phyloP scores from a whole-genome alignment of 2,888 invertebrate genomes.

The Latrodectus hesperus region DNA sequence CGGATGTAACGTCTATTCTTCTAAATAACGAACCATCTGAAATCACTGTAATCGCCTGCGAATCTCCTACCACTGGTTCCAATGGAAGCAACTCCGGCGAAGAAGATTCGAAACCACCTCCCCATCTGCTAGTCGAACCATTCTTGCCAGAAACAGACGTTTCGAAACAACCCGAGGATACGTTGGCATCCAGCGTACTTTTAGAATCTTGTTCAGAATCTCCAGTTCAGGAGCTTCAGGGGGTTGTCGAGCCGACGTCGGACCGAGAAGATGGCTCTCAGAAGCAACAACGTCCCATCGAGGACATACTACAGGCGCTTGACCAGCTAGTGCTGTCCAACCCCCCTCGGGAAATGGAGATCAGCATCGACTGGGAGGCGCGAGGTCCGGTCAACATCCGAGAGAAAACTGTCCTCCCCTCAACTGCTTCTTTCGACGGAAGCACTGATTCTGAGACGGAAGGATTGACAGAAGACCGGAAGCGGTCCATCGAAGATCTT shows the following conservation, averaged over 20 bases:
- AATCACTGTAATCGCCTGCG: too few species aligned
- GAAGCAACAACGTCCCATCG: conserved; percentile 40
- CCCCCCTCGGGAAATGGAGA: conserved; percentile 52
- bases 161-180: too few species aligned
- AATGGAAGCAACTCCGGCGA: too few species aligned
- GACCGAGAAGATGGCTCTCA: not conserved
- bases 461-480: conserved; percentile 38
- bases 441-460: conserved; percentile 46
- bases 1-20: too few species aligned
- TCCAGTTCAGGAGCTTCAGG: not conserved
- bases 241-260: not conserved
- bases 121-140: too few species aligned
- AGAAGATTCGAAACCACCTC: too few species aligned
- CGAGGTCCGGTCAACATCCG: conserved; percentile 44
- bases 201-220: not conserved
- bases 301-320: conserved; percentile 59
- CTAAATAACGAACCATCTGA: too few species aligned
- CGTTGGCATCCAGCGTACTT: too few species aligned
- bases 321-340: conserved; percentile 48
- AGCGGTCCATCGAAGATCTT: conserved; percentile 32
- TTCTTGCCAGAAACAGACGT: too few species aligned
- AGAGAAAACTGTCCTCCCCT: conserved; percentile 52
- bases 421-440: conserved; percentile 51
- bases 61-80: too few species aligned
- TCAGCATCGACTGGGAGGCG: conserved; percentile 59